These are phyloP conservation scores for Sebastes diploproa DNA, from an alignment of 2,797 vertebrate species.

Conservation along the genomic window DNA sequence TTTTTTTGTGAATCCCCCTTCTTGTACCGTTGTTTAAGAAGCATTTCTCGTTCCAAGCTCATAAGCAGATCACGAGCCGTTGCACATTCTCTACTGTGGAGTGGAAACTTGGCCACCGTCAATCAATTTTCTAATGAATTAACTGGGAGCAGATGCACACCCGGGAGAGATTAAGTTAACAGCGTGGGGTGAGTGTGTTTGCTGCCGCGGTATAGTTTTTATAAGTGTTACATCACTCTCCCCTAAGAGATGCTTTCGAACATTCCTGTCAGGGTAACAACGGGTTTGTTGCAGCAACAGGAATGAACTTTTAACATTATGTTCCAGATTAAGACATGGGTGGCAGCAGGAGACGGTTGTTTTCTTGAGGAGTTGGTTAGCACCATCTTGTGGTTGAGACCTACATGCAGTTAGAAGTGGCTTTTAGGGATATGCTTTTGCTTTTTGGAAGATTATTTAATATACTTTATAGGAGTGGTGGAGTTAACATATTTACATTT, in stretches of 20 bases:
- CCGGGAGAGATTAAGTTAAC: constrained; percentile 53
- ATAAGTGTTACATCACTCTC: constrained; percentile 47
- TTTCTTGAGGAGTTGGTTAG: background rate
- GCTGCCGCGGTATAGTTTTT: constrained; percentile 44
- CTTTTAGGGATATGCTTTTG: background rate
- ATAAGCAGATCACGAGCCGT: constrained; percentile 27
- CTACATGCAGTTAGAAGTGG: background rate
- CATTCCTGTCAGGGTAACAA: constrained; percentile 29
- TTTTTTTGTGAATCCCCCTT: background rate
- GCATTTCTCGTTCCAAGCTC: constrained; percentile 20
- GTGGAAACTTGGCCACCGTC: constrained; percentile 67
- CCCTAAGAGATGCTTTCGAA: constrained; percentile 29
- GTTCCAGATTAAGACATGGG: background rate
- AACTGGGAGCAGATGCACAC: constrained; percentile 70
- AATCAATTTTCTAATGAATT: constrained; percentile 60
- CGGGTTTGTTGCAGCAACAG: constrained; percentile 13
- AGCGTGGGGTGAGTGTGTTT: constrained; percentile 28
- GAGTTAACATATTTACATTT: background rate
- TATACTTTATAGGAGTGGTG: background rate
- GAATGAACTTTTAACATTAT: constrained; percentile 13
- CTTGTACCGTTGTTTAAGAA: background rate
- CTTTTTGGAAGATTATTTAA: background rate
- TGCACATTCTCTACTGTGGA: constrained; percentile 34
- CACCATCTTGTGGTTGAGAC: constrained; percentile 69
- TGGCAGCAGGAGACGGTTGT: background rate